Conservation (phyloP, 1,140 invertebrate genomes). For the Drosophila neocordata region DNA sequence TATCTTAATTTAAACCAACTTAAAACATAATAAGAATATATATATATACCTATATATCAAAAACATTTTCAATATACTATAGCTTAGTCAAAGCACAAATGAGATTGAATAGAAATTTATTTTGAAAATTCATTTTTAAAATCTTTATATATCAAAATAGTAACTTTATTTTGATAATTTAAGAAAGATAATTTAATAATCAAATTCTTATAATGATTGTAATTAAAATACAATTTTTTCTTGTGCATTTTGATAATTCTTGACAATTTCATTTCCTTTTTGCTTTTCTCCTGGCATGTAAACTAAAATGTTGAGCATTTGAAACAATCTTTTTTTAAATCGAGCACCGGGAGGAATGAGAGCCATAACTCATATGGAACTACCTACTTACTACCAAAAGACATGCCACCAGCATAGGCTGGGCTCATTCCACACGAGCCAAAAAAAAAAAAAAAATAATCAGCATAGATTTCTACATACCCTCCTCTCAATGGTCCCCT, state of each 20-base stretch:
- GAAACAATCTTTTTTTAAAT: constrained; percentile 50
- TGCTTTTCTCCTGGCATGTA: constrained; percentile 30
- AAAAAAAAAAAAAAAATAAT: constrained; percentile 35
- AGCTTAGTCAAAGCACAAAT: too few relatives aligned
- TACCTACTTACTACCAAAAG: constrained; percentile 38
- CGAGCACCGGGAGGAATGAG: constrained; percentile 12
- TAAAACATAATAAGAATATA: too few relatives aligned
- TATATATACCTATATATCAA: too few relatives aligned
- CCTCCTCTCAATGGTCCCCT: neutral
- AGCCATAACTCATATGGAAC: constrained; percentile 69
- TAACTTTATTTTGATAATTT: too few relatives aligned
- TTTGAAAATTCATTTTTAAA: too few relatives aligned
- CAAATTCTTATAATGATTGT: neutral
- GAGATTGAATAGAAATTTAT: too few relatives aligned
- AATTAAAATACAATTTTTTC: neutral
- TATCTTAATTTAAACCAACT: too few relatives aligned
- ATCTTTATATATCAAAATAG: too few relatives aligned
- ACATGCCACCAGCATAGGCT: constrained; percentile 20
- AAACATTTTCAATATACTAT: too few relatives aligned
- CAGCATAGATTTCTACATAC: constrained; percentile 50
- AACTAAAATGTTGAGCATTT: constrained; percentile 56
- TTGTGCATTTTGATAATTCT: constrained; percentile 45
- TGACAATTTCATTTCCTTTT: constrained; percentile 28
- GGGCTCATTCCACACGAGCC: constrained; percentile 10
- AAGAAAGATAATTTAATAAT: too few relatives aligned